Evolutionary conservation across 2,888 invertebrate species (phyloP).

Genomic region (Merodon equestris): DNA sequence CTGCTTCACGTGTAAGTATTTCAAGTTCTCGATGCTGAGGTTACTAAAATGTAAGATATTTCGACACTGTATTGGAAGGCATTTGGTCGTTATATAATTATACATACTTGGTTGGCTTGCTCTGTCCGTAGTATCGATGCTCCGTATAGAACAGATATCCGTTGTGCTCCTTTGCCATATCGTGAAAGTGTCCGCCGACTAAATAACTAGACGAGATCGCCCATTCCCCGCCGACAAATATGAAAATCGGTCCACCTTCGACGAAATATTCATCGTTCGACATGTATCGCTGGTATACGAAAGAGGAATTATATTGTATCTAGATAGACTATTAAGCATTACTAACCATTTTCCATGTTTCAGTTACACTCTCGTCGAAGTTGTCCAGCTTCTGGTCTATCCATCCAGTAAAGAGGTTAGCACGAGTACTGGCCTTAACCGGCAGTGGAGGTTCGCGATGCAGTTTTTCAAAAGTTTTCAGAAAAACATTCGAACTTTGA

Average conservation of each 20-base stretch:
- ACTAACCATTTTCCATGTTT: constrained; percentile 80
- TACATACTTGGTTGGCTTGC: constrained; percentile 84
- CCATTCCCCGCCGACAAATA: constrained; percentile 86
- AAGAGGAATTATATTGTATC: neutral
- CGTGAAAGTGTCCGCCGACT: constrained; percentile 81
- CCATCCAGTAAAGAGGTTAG: constrained; percentile 75
- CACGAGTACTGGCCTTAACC: constrained; percentile 40
- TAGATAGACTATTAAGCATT: neutral
- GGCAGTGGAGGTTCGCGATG: constrained; percentile 76
- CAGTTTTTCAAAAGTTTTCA: constrained; percentile 62
- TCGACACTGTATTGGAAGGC: neutral
- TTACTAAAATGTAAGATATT: constrained; percentile 80
- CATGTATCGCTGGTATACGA: constrained; percentile 79
- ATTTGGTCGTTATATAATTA: neutral
- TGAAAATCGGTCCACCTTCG: constrained; percentile 82
- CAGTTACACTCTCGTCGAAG: constrained; percentile 80
- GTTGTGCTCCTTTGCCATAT: constrained; percentile 81
- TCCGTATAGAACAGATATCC: constrained; percentile 87
- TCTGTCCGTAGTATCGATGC: constrained; percentile 89
- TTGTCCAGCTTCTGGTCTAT: constrained; percentile 82
- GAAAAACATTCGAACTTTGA: constrained; percentile 55
- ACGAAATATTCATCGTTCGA: constrained; percentile 79
- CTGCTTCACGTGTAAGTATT: constrained; percentile 83
- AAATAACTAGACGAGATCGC: constrained; percentile 82
- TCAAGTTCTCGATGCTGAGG: constrained; percentile 80